Percentiles rank a stretch among this genome's conserved stretches.
Evolutionary conservation across 2,113 vertebrate species (phyloP).

Genomic region (Baryphthengus martii): DNA sequence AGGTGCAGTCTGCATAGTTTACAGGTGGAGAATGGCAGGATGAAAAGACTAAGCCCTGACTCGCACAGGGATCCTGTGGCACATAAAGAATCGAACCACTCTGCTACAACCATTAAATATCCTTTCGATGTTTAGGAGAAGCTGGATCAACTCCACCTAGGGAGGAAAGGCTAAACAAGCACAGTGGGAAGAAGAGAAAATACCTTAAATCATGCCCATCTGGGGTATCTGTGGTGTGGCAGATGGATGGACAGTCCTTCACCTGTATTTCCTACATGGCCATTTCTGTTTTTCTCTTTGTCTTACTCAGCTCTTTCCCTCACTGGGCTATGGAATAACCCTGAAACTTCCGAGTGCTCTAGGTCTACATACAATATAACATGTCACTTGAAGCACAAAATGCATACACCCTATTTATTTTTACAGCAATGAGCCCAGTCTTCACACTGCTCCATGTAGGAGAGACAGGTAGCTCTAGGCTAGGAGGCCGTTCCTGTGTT

Average conservation of each 20-base stretch:
- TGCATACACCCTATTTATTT: not conserved
- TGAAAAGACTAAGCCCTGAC: not conserved
- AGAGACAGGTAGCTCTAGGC: not conserved
- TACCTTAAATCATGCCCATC: not conserved
- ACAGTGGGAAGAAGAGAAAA: not conserved
- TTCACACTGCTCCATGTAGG: not conserved
- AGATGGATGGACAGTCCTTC: not conserved
- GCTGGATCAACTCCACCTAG: not conserved
- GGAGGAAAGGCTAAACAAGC: not conserved
- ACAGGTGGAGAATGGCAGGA: accelerated
- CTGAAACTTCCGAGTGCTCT: not conserved
- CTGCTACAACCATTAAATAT: not conserved
- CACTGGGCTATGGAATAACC: not conserved
- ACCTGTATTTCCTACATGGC: not conserved
- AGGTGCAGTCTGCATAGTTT: not conserved
- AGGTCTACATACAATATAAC: not conserved
- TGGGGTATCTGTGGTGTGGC: accelerated
- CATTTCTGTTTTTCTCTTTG: not conserved
- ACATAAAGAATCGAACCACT: not conserved
- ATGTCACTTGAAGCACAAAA: not conserved
- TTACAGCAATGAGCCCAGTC: not conserved
- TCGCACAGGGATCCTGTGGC: not conserved
- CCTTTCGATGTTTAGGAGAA: not conserved
- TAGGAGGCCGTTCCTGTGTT: not conserved
- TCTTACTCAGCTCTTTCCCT: not conserved